Conservation (phyloP, 1,140 invertebrate species). For the Drosophila lini region DNA sequence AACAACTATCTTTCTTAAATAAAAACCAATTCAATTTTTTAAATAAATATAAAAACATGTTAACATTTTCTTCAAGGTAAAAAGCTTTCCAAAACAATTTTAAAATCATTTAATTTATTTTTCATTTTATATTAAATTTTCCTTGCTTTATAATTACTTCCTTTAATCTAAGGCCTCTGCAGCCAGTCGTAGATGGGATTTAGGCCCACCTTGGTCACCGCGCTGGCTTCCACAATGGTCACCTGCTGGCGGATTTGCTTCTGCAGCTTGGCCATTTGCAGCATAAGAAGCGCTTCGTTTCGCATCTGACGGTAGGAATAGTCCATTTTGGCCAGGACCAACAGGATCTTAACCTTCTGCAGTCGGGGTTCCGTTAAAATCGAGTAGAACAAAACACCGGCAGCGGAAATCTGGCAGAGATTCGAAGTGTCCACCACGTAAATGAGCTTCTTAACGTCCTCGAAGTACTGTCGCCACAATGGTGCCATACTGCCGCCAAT, state of each 20-base stretch:
- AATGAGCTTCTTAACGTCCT: constrained; percentile 88
- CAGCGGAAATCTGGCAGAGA: constrained; percentile 92
- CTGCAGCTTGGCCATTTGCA: constrained; percentile 88
- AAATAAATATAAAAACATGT: too few relatives aligned
- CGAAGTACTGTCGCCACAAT: constrained; percentile 89
- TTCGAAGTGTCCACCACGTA: constrained; percentile 92
- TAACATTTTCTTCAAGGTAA: too few relatives aligned
- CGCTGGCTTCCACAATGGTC: constrained; percentile 89
- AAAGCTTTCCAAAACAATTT: too few relatives aligned
- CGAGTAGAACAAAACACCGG: constrained; percentile 90
- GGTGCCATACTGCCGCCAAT: constrained; percentile 92
- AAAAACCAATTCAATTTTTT: too few relatives aligned
- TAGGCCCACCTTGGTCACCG: constrained; percentile 89
- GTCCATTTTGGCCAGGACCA: constrained; percentile 93
- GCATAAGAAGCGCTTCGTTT: constrained; percentile 92
- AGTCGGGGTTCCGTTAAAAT: constrained; percentile 89
- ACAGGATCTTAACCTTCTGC: constrained; percentile 88
- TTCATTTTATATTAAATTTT: neutral
- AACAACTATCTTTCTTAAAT: too few relatives aligned
- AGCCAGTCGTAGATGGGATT: constrained; percentile 88
- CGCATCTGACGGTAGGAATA: constrained; percentile 92
- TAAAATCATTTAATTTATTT: neutral
- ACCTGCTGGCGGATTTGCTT: constrained; percentile 88
- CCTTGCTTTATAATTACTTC: neutral
- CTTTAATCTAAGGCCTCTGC: constrained; percentile 46